A percentile compares a stretch with the other conserved stretches of the same genome.
phyloP scores from a whole-genome alignment of 2,888 invertebrate species.

The Heliconius cydno region DNA sequence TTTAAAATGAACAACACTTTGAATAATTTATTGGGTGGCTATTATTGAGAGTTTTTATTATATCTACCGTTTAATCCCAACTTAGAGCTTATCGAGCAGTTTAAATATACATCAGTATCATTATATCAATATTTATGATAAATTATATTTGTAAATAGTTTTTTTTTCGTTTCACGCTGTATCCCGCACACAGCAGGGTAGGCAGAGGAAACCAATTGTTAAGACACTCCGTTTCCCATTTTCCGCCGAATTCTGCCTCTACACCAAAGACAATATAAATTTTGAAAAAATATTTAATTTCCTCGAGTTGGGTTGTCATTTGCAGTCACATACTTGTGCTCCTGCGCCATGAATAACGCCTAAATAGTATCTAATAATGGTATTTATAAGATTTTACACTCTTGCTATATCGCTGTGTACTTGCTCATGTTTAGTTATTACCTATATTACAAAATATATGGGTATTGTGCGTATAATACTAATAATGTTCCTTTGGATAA shows the following conservation, averaged over 20 bases:
- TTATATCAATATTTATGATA: constrained; percentile 46
- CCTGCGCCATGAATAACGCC: neutral
- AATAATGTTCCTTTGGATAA: too few species aligned
- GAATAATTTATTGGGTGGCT: constrained; percentile 66
- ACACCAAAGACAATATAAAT: too few species aligned
- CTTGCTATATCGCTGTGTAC: neutral
- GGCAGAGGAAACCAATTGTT: too few species aligned
- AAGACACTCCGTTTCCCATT: too few species aligned
- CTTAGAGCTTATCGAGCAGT: constrained; percentile 53
- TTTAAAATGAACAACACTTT: constrained; percentile 67
- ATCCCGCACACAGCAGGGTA: too few species aligned
- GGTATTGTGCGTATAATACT: too few species aligned
- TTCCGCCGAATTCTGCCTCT: too few species aligned
- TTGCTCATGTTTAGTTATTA: neutral
- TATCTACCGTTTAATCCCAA: constrained; percentile 39
- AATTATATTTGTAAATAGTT: constrained; percentile 11
- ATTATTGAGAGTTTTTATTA: constrained; percentile 61
- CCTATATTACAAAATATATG: too few species aligned
- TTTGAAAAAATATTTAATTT: too few species aligned
- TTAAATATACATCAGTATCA: constrained; percentile 53
- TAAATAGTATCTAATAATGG: neutral
- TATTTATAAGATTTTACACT: neutral
- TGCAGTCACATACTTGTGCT: too few species aligned
- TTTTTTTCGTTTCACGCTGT: too few species aligned
- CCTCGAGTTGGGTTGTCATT: too few species aligned